Percentiles rank a stretch among this genome's conserved stretches.
phyloP scores from a whole-genome alignment of 2,888 invertebrate genomes.

The Microplitis manilae region DNA sequence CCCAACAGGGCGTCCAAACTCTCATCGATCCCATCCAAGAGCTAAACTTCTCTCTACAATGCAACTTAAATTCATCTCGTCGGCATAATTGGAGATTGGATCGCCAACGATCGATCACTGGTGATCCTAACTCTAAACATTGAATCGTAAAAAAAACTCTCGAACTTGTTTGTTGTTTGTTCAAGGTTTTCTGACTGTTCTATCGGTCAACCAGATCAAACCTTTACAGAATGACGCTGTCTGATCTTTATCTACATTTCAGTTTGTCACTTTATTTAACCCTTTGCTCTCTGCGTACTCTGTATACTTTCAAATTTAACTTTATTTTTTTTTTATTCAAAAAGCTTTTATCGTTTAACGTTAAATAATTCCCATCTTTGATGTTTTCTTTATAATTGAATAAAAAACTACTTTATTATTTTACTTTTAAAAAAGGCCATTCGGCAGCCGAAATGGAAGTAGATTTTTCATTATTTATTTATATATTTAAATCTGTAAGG shows the following conservation, averaged over 20 bases:
- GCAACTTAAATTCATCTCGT: constrained; percentile 7
- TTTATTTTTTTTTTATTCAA: not conserved
- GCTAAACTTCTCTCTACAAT: not conserved
- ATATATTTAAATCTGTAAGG: too few relatives aligned
- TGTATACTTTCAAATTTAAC: not conserved
- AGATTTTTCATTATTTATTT: too few relatives aligned
- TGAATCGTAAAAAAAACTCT: not conserved
- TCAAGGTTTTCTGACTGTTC: not conserved
- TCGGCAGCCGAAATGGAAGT: too few relatives aligned
- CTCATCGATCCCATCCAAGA: not conserved
- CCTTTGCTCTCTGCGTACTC: not conserved
- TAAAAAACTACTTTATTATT: too few relatives aligned
- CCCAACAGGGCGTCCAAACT: constrained; percentile 42
- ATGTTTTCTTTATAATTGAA: too few relatives aligned
- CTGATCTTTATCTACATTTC: not conserved
- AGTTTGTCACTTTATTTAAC: not conserved
- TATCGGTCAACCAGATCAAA: constrained; percentile 1
- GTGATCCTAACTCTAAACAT: not conserved
- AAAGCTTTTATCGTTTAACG: not conserved
- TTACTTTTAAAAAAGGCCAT: too few relatives aligned
- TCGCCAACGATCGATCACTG: constrained; percentile 11
- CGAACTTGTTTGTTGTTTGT: constrained; percentile 20
- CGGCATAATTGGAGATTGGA: constrained; percentile 15
- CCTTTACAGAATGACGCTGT: not conserved
- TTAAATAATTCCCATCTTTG: not conserved